phyloP scores from a whole-genome alignment of 2,797 vertebrate species.

The Peromyscus eremicus region DNA sequence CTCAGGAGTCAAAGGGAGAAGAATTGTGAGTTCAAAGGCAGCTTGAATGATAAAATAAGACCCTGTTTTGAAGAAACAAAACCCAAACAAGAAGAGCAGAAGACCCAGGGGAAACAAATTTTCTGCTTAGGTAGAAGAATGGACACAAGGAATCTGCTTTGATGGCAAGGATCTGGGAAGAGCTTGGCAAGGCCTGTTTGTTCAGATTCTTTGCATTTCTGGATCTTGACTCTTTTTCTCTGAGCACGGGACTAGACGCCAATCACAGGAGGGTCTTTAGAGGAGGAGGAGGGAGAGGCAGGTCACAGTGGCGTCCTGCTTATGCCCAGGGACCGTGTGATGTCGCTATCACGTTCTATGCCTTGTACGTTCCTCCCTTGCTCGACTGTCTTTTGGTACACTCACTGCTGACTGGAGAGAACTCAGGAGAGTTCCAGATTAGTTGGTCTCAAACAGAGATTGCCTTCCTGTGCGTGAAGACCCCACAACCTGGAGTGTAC shows the following conservation, averaged over 20 bases:
- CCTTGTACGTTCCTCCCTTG: neutral
- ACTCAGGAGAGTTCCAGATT: neutral
- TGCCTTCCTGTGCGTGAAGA: neutral
- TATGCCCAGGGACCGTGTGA: too few species aligned
- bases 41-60: neutral
- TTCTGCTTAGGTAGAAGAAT: neutral
- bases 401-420: neutral
- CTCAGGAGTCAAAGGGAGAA: neutral
- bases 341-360: neutral
- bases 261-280: neutral
- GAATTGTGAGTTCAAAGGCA: neutral
- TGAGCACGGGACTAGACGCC: neutral
- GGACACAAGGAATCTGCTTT: neutral
- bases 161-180: neutral
- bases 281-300: neutral
- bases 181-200: neutral
- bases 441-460: neutral
- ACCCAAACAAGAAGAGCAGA: neutral
- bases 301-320: neutral
- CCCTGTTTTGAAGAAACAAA: neutral
- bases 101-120: neutral
- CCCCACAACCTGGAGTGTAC: neutral
- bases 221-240: neutral
- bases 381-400: neutral
- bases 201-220: neutral